Conservation (phyloP, 2,113 vertebrate genomes). For the Neodontobutis hainanensis region DNA sequence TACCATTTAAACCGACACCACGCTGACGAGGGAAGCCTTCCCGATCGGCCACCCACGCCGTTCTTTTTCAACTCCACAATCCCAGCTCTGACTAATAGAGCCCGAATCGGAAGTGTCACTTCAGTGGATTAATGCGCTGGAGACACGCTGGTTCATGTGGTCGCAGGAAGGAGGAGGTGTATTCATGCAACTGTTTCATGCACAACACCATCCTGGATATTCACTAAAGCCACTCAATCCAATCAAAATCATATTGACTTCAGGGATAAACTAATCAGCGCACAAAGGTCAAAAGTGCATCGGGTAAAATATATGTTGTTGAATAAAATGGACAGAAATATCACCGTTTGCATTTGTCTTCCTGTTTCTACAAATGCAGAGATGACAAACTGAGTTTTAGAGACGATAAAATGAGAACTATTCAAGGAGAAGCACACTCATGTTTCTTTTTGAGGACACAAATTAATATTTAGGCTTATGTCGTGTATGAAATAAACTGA, state of each 20-base stretch:
- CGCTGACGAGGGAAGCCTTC: not conserved
- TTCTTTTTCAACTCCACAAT: slow-evolving; percentile 19
- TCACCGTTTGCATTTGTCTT: too few relatives aligned
- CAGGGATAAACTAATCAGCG: too few relatives aligned
- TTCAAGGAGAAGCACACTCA: too few relatives aligned
- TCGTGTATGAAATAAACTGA: too few relatives aligned
- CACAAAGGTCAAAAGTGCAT: not conserved
- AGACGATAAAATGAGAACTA: too few relatives aligned
- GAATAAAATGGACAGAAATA: not conserved
- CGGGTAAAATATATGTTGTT: not conserved
- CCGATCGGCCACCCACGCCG: not conserved
- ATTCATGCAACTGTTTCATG: not conserved
- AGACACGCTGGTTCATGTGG: not conserved
- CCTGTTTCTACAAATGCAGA: too few relatives aligned
- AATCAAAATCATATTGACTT: too few relatives aligned
- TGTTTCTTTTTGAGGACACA: too few relatives aligned
- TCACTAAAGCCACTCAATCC: too few relatives aligned
- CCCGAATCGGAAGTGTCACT: slow-evolving; percentile 16
- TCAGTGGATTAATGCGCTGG: slow-evolving; percentile 13
- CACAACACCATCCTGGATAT: too few relatives aligned
- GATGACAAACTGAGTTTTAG: too few relatives aligned
- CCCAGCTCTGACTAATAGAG: slow-evolving; percentile 5
- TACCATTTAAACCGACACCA: slow-evolving; percentile 39
- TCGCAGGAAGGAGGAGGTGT: not conserved
- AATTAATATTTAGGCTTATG: too few relatives aligned